Base-by-base conservation (phyloP, 2,888 invertebrate species). In the Spilarctia lutea region DNA sequence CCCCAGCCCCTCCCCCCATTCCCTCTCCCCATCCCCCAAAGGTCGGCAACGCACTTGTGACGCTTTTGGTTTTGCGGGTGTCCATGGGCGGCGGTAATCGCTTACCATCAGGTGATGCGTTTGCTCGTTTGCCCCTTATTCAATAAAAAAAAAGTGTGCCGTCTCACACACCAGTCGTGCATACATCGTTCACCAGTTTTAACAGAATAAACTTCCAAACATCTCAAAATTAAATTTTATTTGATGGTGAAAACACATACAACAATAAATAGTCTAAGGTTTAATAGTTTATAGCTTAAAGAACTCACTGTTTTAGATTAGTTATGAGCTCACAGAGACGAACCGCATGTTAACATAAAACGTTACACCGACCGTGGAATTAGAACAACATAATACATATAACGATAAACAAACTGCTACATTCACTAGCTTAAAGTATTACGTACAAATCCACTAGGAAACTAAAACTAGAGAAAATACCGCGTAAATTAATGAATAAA, bases 381-480 rank as follows among this genome's bases (percentile, higher is more conserved):
- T 68, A 65, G 67, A 73, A 70, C 72, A 68, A 75, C 76, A 83
- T 76, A 82, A 80, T 77, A 67, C 72, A 74, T 76, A 71, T 56
- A 56, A 56, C n/a, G 10, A 56, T 56, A 75, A 77, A 80, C 85
- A 84, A 83, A 82, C 74, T 75, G 74, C 73, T 75, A 83, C 81
- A 80, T 76, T 72, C 72, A 27, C 30, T 67, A 81, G 78, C 79
- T 83, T 84, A 84, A 78, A 79, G 75, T 83, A 83, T 83, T 83
- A 84, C 73, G 66, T 71, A 76, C 70, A 79, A 83, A 83, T 76
- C 78, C 81, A 79, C 72, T 69, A 68, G 68, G 71, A 68, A 84
- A 83, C 85, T 84, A 79, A 70, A 84, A 85, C 78, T 83, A 78
- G 79, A 76, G 83, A 81, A 83, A 83, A 84, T 83, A 84, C 78